These are phyloP conservation scores for Sarotherodon lohbergeri DNA, from an alignment of 2,113 vertebrate species.

Conservation along the genomic window DNA sequence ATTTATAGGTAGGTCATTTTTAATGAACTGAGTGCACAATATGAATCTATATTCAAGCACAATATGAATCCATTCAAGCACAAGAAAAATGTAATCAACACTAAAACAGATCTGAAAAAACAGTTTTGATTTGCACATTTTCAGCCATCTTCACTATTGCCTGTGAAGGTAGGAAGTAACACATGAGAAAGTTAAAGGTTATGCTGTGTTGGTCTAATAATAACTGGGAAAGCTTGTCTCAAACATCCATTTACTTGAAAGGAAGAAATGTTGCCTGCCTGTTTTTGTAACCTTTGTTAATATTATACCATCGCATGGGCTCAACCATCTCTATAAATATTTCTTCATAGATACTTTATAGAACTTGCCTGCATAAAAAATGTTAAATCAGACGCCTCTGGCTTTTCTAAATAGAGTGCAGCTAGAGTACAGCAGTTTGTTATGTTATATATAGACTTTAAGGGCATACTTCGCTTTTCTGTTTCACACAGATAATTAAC, in stretches of 20 bases:
- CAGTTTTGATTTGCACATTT: not conserved
- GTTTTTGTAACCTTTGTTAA: not conserved
- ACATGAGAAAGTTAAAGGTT: not conserved
- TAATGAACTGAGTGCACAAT: not conserved
- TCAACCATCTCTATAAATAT: not conserved
- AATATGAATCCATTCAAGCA: not conserved
- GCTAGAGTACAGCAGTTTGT: not conserved
- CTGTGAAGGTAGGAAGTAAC: too few relatives aligned
- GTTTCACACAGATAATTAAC: not conserved
- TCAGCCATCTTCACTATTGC: not conserved
- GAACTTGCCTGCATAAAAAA: not conserved
- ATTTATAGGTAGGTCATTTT: not conserved
- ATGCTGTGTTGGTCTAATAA: not conserved
- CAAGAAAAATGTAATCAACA: not conserved
- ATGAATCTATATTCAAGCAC: not conserved
- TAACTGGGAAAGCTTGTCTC: not conserved
- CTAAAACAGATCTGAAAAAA: not conserved
- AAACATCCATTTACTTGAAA: slow-evolving; percentile 25
- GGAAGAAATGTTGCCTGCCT: not conserved
- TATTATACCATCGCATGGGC: not conserved
- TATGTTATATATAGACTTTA: not conserved
- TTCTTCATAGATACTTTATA: not conserved
- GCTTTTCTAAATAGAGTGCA: not conserved
- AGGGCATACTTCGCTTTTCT: not conserved
- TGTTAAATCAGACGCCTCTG: accelerated